Evolutionary conservation across 2,888 invertebrate genomes (phyloP), one percentile per base, ranked within the genome.

Genomic region (Horisme vitalbata): DNA sequence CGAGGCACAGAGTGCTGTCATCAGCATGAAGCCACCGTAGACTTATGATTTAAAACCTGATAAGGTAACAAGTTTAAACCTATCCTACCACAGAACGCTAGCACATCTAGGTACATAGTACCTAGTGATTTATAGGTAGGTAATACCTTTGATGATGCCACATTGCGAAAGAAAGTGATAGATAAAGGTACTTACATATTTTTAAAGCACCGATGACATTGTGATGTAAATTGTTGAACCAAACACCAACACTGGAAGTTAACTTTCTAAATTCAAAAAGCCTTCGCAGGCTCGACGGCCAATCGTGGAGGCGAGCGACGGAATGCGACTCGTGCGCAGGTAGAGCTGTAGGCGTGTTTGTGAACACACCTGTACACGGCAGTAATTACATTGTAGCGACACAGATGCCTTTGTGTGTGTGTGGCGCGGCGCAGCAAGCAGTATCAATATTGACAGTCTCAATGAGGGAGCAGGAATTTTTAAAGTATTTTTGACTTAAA

Each of bases 271-370:
- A 79, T 70, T 71, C 62, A 59, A 67, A 72, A 79, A 85, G 83
- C 79, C 83, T 86, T 77, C 67, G 64, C 58, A 77, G 79, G 79
- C 75, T 82, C 65, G 78, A 61, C 76, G 79, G 72, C 78, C 81
- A 78, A 78, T 81, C 68, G 79, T 79, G 75, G 68, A 76, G 81
- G 82, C 80, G 75, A 71, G 64, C 76, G 76, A 76, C 83, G 86
- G 87, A 88, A 88, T 88, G 88, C 65, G 83, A 80, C 87, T 83
- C 88, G 63, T 68, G 87, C 88, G 87, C 88, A 87, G 85, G 86
- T 86, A 85, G 68, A 70, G 66, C 55, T 55, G 57, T 55, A 52
- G 43, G 51, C 51, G 75, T 73, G 65, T 65, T 68, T 45, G 71
- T 65, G 55, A 43, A 52, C 50, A 55, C 45, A 52, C 51, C 50